phyloP scores from a whole-genome alignment of 2,888 invertebrate species.

The Drosophila peninsularis region DNA sequence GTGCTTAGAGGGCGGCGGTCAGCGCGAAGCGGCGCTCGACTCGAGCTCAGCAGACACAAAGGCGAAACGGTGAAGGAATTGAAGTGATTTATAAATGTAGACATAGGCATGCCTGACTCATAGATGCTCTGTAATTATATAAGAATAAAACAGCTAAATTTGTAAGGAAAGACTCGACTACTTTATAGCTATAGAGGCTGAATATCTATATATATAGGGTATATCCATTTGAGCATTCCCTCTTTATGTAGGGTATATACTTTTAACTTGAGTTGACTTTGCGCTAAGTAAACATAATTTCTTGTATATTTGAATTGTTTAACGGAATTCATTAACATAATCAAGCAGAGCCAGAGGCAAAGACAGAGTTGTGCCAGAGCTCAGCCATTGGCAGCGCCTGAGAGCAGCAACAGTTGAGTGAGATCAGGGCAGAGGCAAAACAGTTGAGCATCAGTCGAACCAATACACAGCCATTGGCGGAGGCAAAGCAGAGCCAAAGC shows the following conservation, averaged over 20 bases:
- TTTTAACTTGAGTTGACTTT: constrained; percentile 24
- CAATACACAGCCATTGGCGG: no score
- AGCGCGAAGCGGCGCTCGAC: constrained; percentile 5
- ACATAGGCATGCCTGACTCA: background rate
- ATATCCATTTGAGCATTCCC: no score
- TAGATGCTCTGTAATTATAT: background rate
- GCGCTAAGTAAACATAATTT: constrained; percentile 1
- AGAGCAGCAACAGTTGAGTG: no score
- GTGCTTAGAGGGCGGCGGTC: constrained; percentile 39
- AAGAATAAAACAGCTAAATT: no score
- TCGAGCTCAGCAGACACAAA: constrained; percentile 30
- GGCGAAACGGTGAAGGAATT: constrained; percentile 12
- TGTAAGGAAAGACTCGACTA: background rate
- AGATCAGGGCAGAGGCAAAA: no score
- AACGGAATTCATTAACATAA: constrained; percentile 15
- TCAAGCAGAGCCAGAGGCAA: background rate
- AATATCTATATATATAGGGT: no score
- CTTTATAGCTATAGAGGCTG: background rate
- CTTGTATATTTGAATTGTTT: constrained; percentile 19
- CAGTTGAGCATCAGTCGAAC: no score
- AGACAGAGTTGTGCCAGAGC: no score
- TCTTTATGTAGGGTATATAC: no score
- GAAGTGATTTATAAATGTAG: background rate
- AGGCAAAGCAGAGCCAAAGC: no score
- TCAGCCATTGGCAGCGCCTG: no score